Evolutionary conservation across 2,113 vertebrate species (phyloP).

Genomic region (Elephantulus edwardii): DNA sequence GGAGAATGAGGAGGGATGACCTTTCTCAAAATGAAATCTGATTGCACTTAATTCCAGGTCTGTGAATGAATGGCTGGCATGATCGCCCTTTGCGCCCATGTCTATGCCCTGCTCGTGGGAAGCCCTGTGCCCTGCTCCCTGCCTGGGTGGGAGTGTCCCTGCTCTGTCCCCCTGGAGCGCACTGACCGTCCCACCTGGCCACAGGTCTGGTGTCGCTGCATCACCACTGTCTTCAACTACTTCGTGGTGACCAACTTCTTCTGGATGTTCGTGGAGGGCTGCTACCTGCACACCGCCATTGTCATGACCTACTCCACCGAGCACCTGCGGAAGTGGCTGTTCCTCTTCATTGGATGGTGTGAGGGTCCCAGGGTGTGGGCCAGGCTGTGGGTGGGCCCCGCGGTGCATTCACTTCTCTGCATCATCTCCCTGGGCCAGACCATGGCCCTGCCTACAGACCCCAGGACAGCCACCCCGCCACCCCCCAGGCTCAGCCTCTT

Average conservation of each 20-base stretch:
- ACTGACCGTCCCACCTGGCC: background rate
- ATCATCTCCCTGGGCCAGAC: background rate
- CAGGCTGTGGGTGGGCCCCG: background rate
- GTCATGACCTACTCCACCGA: slow-evolving; percentile 99
- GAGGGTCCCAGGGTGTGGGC: slow-evolving; percentile 78
- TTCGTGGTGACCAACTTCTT: slow-evolving; percentile 99
- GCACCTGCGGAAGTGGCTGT: slow-evolving; percentile 95
- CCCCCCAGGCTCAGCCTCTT: background rate
- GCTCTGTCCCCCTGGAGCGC: too few relatives aligned
- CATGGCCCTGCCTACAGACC: background rate
- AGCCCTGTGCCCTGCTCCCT: background rate
- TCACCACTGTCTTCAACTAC: slow-evolving; percentile 98
- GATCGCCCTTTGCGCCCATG: rapidly evolving
- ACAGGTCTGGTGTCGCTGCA: slow-evolving; percentile 96
- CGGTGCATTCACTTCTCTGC: background rate
- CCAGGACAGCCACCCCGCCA: too few relatives aligned
- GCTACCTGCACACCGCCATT: slow-evolving; percentile 97
- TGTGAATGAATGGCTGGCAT: rapidly evolving
- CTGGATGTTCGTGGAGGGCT: slow-evolving; percentile 99
- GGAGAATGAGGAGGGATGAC: background rate
- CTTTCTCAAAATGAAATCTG: background rate
- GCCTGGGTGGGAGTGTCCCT: background rate
- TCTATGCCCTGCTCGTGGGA: rapidly evolving
- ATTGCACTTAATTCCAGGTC: background rate
- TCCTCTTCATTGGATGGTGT: slow-evolving; percentile 99